Evolutionary conservation across 2,888 invertebrate genomes (phyloP).

Genomic region (Drosophila flavopinicola): DNA sequence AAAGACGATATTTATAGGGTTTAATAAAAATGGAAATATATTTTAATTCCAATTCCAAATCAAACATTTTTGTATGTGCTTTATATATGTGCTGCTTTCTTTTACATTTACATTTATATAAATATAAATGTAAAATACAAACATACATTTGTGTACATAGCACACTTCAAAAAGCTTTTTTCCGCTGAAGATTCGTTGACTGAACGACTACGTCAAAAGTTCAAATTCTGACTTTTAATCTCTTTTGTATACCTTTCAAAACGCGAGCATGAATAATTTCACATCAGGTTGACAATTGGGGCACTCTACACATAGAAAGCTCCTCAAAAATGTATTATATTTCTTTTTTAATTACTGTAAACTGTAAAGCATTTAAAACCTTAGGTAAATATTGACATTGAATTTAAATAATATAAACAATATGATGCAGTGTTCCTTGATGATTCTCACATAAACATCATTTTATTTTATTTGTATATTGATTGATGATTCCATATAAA

Average conservation of each 20-base stretch:
- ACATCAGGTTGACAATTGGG: background rate
- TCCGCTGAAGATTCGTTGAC: slow-evolving; percentile 15
- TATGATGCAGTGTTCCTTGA: no score
- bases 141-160: slow-evolving; percentile 12
- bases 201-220: slow-evolving; percentile 33
- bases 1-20: background rate
- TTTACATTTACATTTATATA: slow-evolving; percentile 6
- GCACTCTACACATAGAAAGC: no score
- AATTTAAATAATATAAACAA: no score
- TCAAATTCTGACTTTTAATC: slow-evolving; percentile 19
- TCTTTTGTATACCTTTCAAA: slow-evolving; percentile 20
- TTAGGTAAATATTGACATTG: no score
- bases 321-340: no score
- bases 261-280: background rate
- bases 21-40: background rate
- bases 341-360: no score
- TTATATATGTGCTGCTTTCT: background rate
- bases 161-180: slow-evolving; percentile 45
- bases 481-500: no score
- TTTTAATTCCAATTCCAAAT: background rate
- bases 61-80: background rate
- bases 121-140: slow-evolving; percentile 6
- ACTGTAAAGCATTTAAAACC: no score
- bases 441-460: no score
- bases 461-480: no score